A percentile compares a stretch with the other conserved stretches of the same genome.
Conservation (phyloP, 2,797 vertebrate genomes). For the Semotilus atromaculatus region DNA sequence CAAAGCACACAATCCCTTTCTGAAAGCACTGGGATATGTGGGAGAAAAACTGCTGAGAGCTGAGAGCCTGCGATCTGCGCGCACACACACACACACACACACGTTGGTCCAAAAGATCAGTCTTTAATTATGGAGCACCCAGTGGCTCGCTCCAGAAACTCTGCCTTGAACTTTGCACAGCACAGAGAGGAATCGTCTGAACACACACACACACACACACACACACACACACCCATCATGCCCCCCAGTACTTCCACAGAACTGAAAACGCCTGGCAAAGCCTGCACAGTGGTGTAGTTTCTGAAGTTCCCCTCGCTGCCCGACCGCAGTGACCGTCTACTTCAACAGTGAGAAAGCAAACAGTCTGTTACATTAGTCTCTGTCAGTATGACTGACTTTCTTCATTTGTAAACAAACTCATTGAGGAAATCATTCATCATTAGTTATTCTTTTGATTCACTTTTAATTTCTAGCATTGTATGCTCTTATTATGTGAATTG, state of each 20-base stretch:
- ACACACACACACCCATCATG: constrained; percentile 63
- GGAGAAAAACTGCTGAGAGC: constrained; percentile 28
- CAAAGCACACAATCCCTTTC: constrained; percentile 28
- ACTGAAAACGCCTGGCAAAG: constrained; percentile 69
- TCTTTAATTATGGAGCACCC: constrained; percentile 79
- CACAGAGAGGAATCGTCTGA: constrained; percentile 72
- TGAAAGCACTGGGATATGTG: constrained; percentile 10
- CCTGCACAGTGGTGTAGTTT: background rate
- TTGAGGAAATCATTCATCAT: background rate
- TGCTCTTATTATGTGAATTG: background rate
- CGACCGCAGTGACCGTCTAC: background rate
- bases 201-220: constrained; percentile 71
- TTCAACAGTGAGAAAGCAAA: constrained; percentile 32
- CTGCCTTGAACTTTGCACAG: constrained; percentile 80
- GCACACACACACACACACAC: constrained; percentile 42
- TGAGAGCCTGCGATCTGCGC: background rate
- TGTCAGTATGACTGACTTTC: constrained; percentile 4
- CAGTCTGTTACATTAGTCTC: constrained; percentile 20
- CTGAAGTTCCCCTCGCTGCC: constrained; percentile 5
- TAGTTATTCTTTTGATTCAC: background rate
- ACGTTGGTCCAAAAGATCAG: constrained; percentile 72
- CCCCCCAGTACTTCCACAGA: constrained; percentile 61
- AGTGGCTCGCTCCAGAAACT: constrained; percentile 76
- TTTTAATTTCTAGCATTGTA: background rate
- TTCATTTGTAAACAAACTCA: background rate